Percentiles rank a stretch among this genome's conserved stretches.
Conservation (phyloP, 2,888 invertebrate genomes). For the Taenaris catops region DNA sequence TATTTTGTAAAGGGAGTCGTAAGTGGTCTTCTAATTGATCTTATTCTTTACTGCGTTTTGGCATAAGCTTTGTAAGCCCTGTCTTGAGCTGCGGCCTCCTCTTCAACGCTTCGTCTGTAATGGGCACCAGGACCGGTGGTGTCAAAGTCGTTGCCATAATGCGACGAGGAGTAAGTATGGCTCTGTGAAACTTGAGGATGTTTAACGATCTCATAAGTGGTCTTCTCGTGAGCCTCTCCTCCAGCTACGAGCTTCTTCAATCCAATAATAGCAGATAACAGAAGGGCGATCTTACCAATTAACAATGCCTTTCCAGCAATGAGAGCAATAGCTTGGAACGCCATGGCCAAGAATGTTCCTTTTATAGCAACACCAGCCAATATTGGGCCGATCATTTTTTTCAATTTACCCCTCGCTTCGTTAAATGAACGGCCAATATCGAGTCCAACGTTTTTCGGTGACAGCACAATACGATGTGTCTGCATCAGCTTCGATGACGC, state of each 20-base stretch:
- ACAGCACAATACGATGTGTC: constrained; percentile 79
- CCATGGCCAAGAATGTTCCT: constrained; percentile 85
- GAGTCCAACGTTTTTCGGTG: constrained; percentile 56
- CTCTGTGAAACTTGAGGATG: constrained; percentile 90
- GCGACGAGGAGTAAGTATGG: constrained; percentile 86
- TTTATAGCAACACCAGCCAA: constrained; percentile 85
- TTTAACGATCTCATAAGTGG: constrained; percentile 92
- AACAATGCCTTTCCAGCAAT: constrained; percentile 90
- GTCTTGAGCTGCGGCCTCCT: constrained; percentile 82
- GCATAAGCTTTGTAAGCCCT: constrained; percentile 81
- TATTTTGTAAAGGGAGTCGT: constrained; percentile 61
- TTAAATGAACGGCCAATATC: constrained; percentile 66
- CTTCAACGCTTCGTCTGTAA: constrained; percentile 80
- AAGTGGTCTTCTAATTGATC: constrained; percentile 33
- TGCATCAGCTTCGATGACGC: constrained; percentile 80
- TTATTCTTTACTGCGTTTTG: constrained; percentile 45
- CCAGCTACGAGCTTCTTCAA: constrained; percentile 87
- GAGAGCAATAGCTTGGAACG: constrained; percentile 86
- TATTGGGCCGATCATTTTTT: constrained; percentile 83
- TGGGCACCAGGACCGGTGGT: constrained; percentile 79
- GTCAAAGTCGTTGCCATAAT: constrained; percentile 82
- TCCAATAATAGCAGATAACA: constrained; percentile 88
- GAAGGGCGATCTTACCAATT: constrained; percentile 90
- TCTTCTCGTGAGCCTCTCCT: constrained; percentile 85
- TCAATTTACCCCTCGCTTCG: constrained; percentile 81